Percentiles rank a stretch among this genome's conserved stretches.
phyloP scores from a whole-genome alignment of 2,797 vertebrate species.

The Tauraco hartlaubi region DNA sequence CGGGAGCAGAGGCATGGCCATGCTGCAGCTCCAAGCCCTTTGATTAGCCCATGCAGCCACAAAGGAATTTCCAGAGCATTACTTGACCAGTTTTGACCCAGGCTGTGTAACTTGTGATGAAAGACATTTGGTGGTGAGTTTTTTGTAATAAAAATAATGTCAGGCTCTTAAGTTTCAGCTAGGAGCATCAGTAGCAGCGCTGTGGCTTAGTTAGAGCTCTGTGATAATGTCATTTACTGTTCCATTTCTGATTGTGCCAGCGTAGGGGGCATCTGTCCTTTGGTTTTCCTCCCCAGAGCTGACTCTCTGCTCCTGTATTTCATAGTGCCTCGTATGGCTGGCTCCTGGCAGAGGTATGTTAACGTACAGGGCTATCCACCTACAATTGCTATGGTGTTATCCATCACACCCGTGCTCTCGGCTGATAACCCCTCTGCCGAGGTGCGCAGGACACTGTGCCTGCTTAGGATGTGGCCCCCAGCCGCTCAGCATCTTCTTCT shows the following conservation, averaged over 20 bases:
- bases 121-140: neutral
- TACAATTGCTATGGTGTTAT: neutral
- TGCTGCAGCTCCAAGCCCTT: neutral
- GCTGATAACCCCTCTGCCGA: neutral
- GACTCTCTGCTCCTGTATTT: neutral
- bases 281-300: neutral
- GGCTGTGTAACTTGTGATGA: accelerated
- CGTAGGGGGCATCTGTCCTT: neutral
- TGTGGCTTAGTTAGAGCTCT: neutral
- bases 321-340: neutral
- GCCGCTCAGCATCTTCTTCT: neutral
- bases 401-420: accelerated
- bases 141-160: neutral
- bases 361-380: neutral
- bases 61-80: neutral
- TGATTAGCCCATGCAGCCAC: neutral
- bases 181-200: neutral
- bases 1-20: neutral
- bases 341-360: neutral
- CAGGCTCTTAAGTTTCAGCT: neutral
- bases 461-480: accelerated
- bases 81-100: neutral
- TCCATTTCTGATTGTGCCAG: neutral
- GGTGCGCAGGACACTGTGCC: neutral
- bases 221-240: neutral